Percentiles rank a stretch among this genome's conserved stretches.
Conservation (phyloP, 2,888 invertebrate genomes). For the Perizoma flavofasciatum region DNA sequence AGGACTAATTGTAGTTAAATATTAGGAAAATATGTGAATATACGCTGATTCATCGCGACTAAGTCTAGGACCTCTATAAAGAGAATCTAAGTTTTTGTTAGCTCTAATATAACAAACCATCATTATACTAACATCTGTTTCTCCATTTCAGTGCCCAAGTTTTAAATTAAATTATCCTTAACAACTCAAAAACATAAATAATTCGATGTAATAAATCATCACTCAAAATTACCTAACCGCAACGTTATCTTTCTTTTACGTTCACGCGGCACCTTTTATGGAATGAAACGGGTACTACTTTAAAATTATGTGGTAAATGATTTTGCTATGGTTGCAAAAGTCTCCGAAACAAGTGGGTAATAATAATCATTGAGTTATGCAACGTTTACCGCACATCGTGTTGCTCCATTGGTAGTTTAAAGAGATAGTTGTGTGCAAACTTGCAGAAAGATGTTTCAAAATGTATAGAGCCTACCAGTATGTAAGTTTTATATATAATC, state of each 20-base stretch:
- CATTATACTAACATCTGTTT: too few relatives aligned
- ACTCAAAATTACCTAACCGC: slow-evolving; percentile 23
- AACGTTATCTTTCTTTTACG: slow-evolving; percentile 19
- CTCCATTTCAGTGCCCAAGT: too few relatives aligned
- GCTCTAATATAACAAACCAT: too few relatives aligned
- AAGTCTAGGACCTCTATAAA: too few relatives aligned
- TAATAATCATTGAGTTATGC: slow-evolving; percentile 13
- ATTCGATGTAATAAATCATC: slow-evolving; percentile 16
- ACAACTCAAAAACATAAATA: slow-evolving; percentile 19
- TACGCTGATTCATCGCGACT: too few relatives aligned
- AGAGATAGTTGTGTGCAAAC: slow-evolving; percentile 1
- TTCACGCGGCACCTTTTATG: slow-evolving; percentile 19
- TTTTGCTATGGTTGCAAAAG: slow-evolving; percentile 24
- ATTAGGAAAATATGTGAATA: too few relatives aligned
- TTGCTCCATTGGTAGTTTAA: slow-evolving; percentile 12
- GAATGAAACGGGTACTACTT: slow-evolving; percentile 10
- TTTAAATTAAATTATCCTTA: slow-evolving; percentile 1
- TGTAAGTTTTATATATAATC: too few relatives aligned
- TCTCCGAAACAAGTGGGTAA: slow-evolving; percentile 21
- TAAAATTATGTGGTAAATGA: slow-evolving; percentile 20
- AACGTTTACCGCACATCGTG: slow-evolving; percentile 20
- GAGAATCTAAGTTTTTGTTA: too few relatives aligned
- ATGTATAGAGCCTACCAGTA: too few relatives aligned
- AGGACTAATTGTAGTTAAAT: too few relatives aligned
- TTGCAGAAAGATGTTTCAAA: too few relatives aligned